phyloP scores from a whole-genome alignment of 2,888 invertebrate species.

The Mongoloraphidia duomilia region DNA sequence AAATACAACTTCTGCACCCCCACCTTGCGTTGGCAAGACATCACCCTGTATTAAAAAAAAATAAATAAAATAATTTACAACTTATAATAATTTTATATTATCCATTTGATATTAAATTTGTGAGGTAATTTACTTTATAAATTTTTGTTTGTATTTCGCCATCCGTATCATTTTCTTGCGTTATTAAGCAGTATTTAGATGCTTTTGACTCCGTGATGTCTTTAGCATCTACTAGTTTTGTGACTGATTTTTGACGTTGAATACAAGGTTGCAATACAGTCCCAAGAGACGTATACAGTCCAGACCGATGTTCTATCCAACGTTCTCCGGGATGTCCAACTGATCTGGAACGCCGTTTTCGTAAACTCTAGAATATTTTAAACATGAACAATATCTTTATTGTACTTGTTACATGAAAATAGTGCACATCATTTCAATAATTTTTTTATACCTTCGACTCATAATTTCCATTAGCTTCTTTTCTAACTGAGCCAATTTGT shows the following conservation, averaged over 20 bases:
- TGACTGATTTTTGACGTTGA: conserved; percentile 67
- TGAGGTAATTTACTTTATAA: conserved; percentile 7
- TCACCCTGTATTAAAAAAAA: conserved; percentile 46
- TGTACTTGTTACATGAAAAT: too few species aligned
- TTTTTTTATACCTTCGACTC: too few species aligned
- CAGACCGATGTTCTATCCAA: conserved; percentile 85
- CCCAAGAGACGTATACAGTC: conserved; percentile 65
- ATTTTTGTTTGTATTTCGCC: conserved; percentile 80
- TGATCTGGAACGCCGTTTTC: conserved; percentile 70
- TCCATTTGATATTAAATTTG: too few species aligned
- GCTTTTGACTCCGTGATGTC: conserved; percentile 48
- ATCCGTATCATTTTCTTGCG: conserved; percentile 82
- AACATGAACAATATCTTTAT: too few species aligned
- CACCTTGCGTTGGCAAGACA: conserved; percentile 83
- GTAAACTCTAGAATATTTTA: conserved; percentile 22
- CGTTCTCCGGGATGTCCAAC: conserved; percentile 41
- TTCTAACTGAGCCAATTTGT: too few species aligned
- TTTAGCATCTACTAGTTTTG: conserved; percentile 66
- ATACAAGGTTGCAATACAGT: conserved; percentile 81
- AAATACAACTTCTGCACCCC: conserved; percentile 91
- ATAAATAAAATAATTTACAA: too few species aligned
- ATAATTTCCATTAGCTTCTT: too few species aligned
- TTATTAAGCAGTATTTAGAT: conserved; percentile 81
- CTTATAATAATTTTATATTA: too few species aligned
- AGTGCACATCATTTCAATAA: too few species aligned